These are phyloP conservation scores for Scophthalmus maximus DNA, from an alignment of 2,113 vertebrate species.

Conservation along the genomic window DNA sequence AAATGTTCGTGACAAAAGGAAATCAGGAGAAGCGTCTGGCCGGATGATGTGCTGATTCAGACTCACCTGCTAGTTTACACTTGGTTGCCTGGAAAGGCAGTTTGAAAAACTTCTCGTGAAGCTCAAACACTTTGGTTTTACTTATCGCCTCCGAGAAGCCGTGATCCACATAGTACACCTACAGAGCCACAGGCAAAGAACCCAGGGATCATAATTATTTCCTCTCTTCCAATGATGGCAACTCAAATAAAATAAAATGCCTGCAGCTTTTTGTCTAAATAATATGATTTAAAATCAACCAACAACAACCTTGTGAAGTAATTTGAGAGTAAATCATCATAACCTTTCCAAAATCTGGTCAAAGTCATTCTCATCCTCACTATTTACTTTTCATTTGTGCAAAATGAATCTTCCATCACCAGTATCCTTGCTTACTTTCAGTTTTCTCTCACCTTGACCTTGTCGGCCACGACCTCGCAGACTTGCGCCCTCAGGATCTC, in stretches of 20 bases:
- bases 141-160: constrained; percentile 91
- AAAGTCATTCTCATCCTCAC: background rate
- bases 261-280: background rate
- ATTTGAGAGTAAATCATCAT: background rate
- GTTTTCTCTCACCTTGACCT: constrained; percentile 88
- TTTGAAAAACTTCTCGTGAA: constrained; percentile 87
- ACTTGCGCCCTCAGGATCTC: constrained; percentile 90
- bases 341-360: no score
- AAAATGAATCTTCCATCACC: background rate
- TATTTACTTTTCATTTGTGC: background rate
- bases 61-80: constrained; percentile 94
- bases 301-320: no score
- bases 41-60: background rate
- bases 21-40: background rate
- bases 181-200: background rate
- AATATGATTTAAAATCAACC: no score
- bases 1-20: background rate
- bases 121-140: constrained; percentile 87
- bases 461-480: constrained; percentile 84
- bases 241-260: no score
- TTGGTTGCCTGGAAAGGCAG: constrained; percentile 94
- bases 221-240: background rate
- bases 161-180: constrained; percentile 95
- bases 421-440: background rate
- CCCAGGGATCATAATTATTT: background rate